Base-by-base conservation (phyloP, 2,888 invertebrate species). In the Xanthia icteritia region DNA sequence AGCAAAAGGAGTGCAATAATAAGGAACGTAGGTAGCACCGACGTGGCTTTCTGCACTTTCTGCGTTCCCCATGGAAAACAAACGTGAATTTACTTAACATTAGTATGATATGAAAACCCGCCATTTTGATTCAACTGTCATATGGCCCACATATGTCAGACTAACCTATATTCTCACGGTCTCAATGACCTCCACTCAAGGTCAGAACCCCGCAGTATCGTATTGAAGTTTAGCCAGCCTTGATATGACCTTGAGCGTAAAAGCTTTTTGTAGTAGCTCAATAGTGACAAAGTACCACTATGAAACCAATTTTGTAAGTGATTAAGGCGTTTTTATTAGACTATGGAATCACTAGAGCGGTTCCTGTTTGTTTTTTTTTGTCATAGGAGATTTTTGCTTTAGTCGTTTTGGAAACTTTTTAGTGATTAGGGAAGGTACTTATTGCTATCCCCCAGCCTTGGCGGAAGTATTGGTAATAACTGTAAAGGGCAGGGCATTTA, bases 171-270 rank as follows among this genome's bases (percentile, higher is more conserved):
- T 73, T 63, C 51, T 23, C 66, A 73, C 61, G 66, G 54, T 60
- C 63, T 63, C 51, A 73, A 71, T 80, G 27, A 70, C 73, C 61
- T 76, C 36, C 5, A 11, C 1, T 27, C 48, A 73, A 76, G 76
- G 80, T 70, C 63, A 68, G 17, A 23, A 60, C 8, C 5, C 13
- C 27, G 58, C 64, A 36, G 51, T 72, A n/a, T 66, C 51, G n/a
- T 3, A 48, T 36, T 45, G 27, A 83, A 76, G 80, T 83, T 48
- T 23, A 39, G 5, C 54, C 36, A 61, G 63, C 78, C 79, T 82
- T 61, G 48, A 61, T 36, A 39, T 5, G 31, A 60, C 82, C 79
- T 72, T 74, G 31, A 27, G 36, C 15, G 71, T 82, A 76, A 82
- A 79, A 82, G 82, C 68, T 65, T 75, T 71, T 20, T 23, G 36